Conservation (phyloP, 2,888 invertebrate species). For the Hofmannophila pseudospretella region DNA sequence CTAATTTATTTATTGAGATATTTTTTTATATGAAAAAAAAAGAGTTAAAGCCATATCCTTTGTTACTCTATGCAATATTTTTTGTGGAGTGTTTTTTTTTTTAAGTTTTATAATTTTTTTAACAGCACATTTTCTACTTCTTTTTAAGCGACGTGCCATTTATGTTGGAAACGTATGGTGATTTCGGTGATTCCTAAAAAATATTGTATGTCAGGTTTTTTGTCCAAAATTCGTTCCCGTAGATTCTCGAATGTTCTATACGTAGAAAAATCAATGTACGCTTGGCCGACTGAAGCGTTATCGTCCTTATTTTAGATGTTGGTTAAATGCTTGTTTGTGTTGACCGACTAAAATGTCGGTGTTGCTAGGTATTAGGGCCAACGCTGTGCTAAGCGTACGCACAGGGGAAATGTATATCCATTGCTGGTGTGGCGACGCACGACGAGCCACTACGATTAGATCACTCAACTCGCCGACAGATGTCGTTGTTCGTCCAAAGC, state of each 20-base stretch:
- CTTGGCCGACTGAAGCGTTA: constrained; percentile 40
- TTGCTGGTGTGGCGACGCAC: no score
- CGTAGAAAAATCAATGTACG: constrained; percentile 70
- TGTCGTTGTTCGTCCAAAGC: no score
- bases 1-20: constrained; percentile 70
- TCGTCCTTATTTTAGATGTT: not conserved
- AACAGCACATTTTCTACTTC: constrained; percentile 30
- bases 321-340: not conserved
- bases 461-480: no score
- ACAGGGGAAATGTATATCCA: no score
- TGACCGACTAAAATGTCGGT: not conserved
- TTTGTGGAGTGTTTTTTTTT: constrained; percentile 31
- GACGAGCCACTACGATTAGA: no score
- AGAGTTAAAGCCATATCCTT: constrained; percentile 61
- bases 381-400: no score
- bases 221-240: constrained; percentile 50
- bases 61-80: constrained; percentile 55
- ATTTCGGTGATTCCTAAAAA: constrained; percentile 51
- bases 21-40: constrained; percentile 39
- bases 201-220: constrained; percentile 28
- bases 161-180: constrained; percentile 42
- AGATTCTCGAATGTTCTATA: constrained; percentile 68
- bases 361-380: no score
- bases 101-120: constrained; percentile 31
- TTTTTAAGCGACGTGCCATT: constrained; percentile 56